phyloP scores from a whole-genome alignment of 2,888 invertebrate genomes.

The Epirrhoe tristata region DNA sequence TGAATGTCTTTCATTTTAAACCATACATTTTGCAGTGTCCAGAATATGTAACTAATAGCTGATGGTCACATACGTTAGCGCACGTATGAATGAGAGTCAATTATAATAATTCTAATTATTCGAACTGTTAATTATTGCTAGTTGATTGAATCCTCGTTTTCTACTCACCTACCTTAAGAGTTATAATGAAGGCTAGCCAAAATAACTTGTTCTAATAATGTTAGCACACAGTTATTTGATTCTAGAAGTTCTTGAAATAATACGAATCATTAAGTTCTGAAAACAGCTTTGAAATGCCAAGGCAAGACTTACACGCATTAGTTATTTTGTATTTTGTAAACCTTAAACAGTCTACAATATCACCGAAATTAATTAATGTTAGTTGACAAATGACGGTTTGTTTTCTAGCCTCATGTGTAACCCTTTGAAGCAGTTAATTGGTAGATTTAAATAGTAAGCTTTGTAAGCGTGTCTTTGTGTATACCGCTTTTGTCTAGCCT shows the following conservation, averaged over 20 bases:
- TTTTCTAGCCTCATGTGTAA: conserved; percentile 3
- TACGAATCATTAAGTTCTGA: background rate
- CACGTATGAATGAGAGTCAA: too few relatives aligned
- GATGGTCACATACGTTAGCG: background rate
- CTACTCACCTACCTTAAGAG: too few relatives aligned
- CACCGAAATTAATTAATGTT: background rate
- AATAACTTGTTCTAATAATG: too few relatives aligned
- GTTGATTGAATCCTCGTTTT: too few relatives aligned
- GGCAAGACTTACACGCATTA: background rate
- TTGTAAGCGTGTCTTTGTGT: conserved; percentile 18
- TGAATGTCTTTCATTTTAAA: background rate
- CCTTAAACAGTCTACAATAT: conserved; percentile 3
- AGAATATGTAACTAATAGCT: too few relatives aligned
- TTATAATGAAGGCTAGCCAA: too few relatives aligned
- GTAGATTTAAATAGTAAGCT: conserved; percentile 16
- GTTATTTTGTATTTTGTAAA: background rate
- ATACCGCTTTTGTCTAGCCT: conserved; percentile 25
- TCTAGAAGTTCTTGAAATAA: background rate
- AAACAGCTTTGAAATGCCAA: background rate
- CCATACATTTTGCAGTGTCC: too few relatives aligned
- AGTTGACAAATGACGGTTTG: conserved; percentile 1
- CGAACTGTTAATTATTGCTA: too few relatives aligned
- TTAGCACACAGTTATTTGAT: background rate
- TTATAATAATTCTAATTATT: too few relatives aligned
- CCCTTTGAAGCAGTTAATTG: conserved; percentile 2